Conservation (phyloP, 2,113 vertebrate genomes). For the Sula dactylatra region DNA sequence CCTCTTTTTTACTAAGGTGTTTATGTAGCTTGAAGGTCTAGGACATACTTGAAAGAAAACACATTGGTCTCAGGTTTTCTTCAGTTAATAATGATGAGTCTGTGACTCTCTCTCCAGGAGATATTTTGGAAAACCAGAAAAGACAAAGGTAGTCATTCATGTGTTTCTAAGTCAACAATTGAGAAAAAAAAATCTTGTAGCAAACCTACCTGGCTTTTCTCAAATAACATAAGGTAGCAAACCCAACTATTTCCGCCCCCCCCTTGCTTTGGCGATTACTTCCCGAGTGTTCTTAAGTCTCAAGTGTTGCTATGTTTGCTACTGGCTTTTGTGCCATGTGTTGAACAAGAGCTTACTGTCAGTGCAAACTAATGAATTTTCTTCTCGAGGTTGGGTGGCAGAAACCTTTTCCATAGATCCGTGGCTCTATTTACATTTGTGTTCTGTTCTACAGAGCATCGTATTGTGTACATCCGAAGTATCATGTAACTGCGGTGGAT, state of each 20-base stretch:
- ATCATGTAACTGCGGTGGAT: neutral
- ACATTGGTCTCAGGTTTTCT: neutral
- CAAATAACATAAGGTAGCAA: neutral
- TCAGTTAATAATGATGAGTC: neutral
- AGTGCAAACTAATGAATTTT: slow-evolving; percentile 37
- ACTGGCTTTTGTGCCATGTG: neutral
- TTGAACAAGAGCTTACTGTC: slow-evolving; percentile 41
- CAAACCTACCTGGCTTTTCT: neutral
- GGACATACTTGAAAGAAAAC: neutral
- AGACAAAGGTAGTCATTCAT: neutral
- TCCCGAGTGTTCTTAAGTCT: neutral
- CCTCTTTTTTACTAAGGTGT: neutral
- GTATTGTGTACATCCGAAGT: neutral
- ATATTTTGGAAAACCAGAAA: neutral
- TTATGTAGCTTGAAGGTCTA: neutral
- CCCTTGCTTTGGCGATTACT: neutral
- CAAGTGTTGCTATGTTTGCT: neutral
- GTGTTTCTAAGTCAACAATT: neutral
- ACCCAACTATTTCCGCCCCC: neutral
- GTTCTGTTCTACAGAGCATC: neutral
- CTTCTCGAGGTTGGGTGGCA: neutral
- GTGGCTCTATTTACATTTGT: neutral
- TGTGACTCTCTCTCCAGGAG: neutral
- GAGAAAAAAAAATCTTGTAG: neutral
- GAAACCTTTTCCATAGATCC: neutral